phyloP scores from a whole-genome alignment of 2,113 vertebrate species.

The Elachura formosa region DNA sequence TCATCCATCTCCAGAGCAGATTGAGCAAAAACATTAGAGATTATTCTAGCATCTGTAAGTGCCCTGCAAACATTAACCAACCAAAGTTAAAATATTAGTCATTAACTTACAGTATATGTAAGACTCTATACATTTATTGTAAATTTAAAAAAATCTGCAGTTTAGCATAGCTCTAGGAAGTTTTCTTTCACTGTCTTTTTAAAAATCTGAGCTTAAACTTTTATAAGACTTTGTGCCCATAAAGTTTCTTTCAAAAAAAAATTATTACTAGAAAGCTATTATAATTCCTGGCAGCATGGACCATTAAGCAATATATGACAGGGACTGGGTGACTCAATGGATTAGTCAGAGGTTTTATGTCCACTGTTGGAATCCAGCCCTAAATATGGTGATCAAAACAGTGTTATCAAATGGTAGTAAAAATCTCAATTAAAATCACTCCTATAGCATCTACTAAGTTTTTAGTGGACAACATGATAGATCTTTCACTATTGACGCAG shows the following conservation, averaged over 20 bases:
- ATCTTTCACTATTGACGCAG: constrained; percentile 64
- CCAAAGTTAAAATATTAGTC: constrained; percentile 91
- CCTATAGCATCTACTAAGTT: constrained; percentile 66
- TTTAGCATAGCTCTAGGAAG: neutral
- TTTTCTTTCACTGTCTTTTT: constrained; percentile 35
- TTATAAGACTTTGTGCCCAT: constrained; percentile 56
- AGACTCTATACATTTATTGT: neutral
- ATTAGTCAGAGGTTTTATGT: constrained; percentile 80
- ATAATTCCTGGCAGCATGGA: constrained; percentile 75
- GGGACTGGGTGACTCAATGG: constrained; percentile 74
- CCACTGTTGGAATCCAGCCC: constrained; percentile 76
- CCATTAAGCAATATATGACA: constrained; percentile 80
- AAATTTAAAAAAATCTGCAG: neutral
- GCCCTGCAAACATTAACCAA: constrained; percentile 96
- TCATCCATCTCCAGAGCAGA: constrained; percentile 99
- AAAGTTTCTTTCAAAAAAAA: constrained; percentile 69
- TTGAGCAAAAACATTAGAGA: constrained; percentile 99
- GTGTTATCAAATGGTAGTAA: constrained; percentile 78
- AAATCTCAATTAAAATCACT: constrained; percentile 81
- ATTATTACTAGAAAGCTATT: constrained; percentile 71
- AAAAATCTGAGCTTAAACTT: constrained; percentile 52
- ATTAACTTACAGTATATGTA: constrained; percentile 79
- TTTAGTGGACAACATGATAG: constrained; percentile 61
- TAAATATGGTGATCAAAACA: constrained; percentile 78
- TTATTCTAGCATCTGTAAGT: constrained; percentile 99